A percentile compares a stretch with the other conserved stretches of the same genome.
These are phyloP conservation scores for Crypturellus undulatus DNA, from an alignment of 2,113 vertebrate genomes.

Conservation along the genomic window DNA sequence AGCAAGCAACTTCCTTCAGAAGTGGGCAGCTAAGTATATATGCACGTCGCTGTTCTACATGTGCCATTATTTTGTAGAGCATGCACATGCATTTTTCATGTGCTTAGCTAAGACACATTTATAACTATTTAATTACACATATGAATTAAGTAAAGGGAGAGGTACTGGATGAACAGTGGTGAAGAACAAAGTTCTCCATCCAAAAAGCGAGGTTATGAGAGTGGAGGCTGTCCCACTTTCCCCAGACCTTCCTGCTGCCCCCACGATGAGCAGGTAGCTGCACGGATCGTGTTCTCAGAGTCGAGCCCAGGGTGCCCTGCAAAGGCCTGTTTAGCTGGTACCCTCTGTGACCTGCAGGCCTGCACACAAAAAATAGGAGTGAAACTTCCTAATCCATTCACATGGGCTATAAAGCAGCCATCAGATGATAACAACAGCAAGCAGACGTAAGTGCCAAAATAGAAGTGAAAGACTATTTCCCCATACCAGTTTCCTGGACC, in stretches of 20 bases:
- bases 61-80: neutral
- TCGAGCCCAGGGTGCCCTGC: neutral
- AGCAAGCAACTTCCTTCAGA: constrained; percentile 9
- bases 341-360: neutral
- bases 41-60: neutral
- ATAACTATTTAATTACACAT: neutral
- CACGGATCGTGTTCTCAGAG: neutral
- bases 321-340: neutral
- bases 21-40: neutral
- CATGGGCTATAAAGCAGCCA: neutral
- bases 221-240: neutral
- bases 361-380: neutral
- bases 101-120: neutral
- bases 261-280: neutral
- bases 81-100: neutral
- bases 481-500: neutral
- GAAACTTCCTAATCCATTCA: neutral
- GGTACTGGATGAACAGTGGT: neutral
- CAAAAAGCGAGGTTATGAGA: neutral
- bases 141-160: neutral
- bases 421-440: neutral
- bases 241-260: neutral
- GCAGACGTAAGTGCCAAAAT: neutral
- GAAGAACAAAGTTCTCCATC: neutral
- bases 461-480: neutral